Conservation (phyloP, 2,888 invertebrate genomes). For the Crossocerus cetratus region DNA sequence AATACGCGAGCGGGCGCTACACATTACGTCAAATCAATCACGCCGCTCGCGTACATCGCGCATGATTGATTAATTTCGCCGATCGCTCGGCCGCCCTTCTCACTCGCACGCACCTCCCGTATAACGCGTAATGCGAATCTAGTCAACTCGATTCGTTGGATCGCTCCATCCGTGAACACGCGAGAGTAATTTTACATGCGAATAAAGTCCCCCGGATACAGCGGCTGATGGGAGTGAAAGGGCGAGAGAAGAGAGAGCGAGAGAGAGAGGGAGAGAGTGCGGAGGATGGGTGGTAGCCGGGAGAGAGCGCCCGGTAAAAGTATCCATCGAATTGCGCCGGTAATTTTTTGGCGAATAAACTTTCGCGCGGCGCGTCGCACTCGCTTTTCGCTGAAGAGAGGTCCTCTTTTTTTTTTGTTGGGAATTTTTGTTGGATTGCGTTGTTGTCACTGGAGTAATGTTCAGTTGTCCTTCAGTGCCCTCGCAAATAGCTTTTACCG, state of each 20-base stretch:
- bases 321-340: too few relatives aligned
- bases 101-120: too few relatives aligned
- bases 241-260: not conserved
- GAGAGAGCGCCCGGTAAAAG: too few relatives aligned
- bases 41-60: constrained; percentile 32
- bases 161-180: constrained; percentile 36
- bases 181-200: constrained; percentile 21
- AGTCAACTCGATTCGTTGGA: constrained; percentile 53
- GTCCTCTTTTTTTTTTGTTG: too few relatives aligned
- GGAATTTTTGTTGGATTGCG: too few relatives aligned
- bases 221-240: not conserved
- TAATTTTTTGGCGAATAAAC: too few relatives aligned
- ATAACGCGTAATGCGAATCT: constrained; percentile 48
- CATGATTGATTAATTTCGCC: constrained; percentile 27
- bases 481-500: too few relatives aligned
- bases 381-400: too few relatives aligned
- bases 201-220: constrained; percentile 3
- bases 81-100: constrained; percentile 4
- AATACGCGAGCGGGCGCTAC: not conserved
- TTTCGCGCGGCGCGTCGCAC: too few relatives aligned
- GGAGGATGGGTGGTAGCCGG: too few relatives aligned
- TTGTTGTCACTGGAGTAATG: too few relatives aligned
- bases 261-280: not conserved
- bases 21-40: constrained; percentile 38
- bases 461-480: too few relatives aligned